Percentiles rank a stretch among this genome's conserved stretches.
Evolutionary conservation across 2,888 invertebrate species (phyloP).

Genomic region (Limenitis arthemis): DNA sequence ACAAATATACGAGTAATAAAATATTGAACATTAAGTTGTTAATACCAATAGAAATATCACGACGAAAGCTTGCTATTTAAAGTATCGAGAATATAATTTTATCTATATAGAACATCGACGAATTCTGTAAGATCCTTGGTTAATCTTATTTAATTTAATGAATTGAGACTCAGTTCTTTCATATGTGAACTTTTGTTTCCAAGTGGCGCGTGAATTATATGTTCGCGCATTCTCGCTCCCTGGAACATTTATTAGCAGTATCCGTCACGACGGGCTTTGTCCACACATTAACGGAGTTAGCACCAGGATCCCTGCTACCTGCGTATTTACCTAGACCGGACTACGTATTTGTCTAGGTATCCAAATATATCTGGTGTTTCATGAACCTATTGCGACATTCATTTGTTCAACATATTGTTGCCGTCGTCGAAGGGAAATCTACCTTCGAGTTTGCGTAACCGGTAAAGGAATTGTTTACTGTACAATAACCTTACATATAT

Average conservation of each 20-base stretch:
- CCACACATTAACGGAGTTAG: conserved; percentile 68
- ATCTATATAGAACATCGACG: background rate
- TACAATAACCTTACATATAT: conserved; percentile 37
- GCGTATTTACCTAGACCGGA: conserved; percentile 52
- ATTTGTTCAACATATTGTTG: conserved; percentile 58
- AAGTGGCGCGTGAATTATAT: conserved; percentile 34
- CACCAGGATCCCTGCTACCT: conserved; percentile 55
- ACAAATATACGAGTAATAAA: conserved; percentile 63
- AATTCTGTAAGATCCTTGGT: background rate
- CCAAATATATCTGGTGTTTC: conserved; percentile 48
- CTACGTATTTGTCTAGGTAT: conserved; percentile 56
- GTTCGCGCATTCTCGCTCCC: conserved; percentile 53
- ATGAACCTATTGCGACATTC: conserved; percentile 53
- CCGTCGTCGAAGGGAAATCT: conserved; percentile 60
- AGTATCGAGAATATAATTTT: conserved; percentile 33
- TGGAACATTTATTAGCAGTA: conserved; percentile 67
- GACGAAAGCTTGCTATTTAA: conserved; percentile 39
- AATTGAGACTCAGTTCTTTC: background rate
- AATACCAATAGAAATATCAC: conserved; percentile 44
- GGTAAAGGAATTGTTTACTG: conserved; percentile 44
- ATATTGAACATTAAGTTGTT: conserved; percentile 62
- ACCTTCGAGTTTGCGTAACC: conserved; percentile 47
- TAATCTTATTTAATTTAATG: background rate
- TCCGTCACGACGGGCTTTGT: conserved; percentile 65
- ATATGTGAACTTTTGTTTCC: conserved; percentile 13